Conservation (phyloP, 2,113 vertebrate genomes). For the Siniperca chuatsi region DNA sequence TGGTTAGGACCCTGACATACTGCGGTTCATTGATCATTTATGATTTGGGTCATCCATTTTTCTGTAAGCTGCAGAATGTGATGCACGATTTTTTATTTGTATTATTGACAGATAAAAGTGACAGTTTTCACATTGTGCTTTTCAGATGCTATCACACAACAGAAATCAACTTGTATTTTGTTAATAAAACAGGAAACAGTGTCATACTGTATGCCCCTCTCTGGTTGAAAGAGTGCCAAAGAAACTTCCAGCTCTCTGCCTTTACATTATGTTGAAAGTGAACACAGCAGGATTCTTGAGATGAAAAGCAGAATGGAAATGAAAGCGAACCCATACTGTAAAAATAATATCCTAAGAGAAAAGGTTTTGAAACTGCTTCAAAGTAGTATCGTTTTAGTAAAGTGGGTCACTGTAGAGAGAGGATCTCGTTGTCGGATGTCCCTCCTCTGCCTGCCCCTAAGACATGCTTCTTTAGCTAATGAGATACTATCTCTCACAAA, state of each 20-base stretch:
- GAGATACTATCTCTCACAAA: slow-evolving; percentile 15
- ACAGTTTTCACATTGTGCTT: background rate
- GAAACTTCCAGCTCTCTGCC: background rate
- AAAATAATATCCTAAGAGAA: slow-evolving; percentile 33
- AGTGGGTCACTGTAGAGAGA: slow-evolving; percentile 35
- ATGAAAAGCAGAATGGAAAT: slow-evolving; percentile 40
- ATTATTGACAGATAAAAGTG: background rate
- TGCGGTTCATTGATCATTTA: slow-evolving; percentile 23
- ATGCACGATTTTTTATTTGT: background rate
- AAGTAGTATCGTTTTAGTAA: slow-evolving; percentile 38
- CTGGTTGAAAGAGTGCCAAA: background rate
- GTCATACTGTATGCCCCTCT: background rate
- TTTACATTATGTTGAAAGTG: background rate
- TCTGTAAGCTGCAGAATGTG: background rate
- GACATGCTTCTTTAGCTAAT: slow-evolving; percentile 27
- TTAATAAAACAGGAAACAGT: background rate
- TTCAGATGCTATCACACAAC: background rate
- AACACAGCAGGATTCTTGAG: slow-evolving; percentile 17
- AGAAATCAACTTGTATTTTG: background rate
- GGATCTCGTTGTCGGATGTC: slow-evolving; percentile 11
- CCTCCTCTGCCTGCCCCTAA: slow-evolving; percentile 4
- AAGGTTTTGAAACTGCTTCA: slow-evolving; percentile 28
- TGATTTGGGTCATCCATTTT: background rate
- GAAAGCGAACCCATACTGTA: slow-evolving; percentile 19
- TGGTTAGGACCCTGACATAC: slow-evolving; percentile 19